Evolutionary conservation across 2,888 invertebrate genomes (phyloP).

Genomic region (Dendrolimus pini): DNA sequence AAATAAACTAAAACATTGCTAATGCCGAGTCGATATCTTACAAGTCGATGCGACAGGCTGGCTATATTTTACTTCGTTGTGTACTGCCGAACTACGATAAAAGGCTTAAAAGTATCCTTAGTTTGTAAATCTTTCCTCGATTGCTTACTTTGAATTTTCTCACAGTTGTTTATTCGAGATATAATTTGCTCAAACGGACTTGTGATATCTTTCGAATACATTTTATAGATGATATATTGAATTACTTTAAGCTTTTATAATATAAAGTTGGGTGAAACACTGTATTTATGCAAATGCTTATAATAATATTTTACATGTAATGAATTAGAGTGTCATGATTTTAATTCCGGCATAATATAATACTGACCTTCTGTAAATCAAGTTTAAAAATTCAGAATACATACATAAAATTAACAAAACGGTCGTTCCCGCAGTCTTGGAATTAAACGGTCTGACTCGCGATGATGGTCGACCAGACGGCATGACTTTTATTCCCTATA

Average conservation of each 20-base stretch:
- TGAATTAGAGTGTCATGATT: too few species aligned
- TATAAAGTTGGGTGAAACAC: too few species aligned
- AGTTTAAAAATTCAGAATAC: not conserved
- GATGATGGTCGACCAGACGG: too few species aligned
- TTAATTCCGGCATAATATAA: too few species aligned
- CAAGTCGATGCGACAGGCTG: conserved; percentile 27
- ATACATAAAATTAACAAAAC: too few species aligned
- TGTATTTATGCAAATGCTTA: too few species aligned
- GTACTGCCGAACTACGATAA: conserved; percentile 46
- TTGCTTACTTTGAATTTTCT: conserved; percentile 4
- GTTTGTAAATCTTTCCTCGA: conserved; percentile 28
- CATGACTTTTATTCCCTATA: too few species aligned
- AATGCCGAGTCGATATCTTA: conserved; percentile 18
- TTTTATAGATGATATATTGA: too few species aligned
- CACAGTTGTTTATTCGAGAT: not conserved
- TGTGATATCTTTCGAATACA: not conserved
- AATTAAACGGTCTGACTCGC: too few species aligned
- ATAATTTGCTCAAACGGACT: not conserved
- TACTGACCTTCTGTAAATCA: not conserved
- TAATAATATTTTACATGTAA: too few species aligned
- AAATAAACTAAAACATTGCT: conserved; percentile 1
- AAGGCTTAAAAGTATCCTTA: conserved; percentile 41
- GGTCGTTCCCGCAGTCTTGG: too few species aligned
- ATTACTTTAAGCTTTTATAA: too few species aligned
- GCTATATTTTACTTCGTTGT: conserved; percentile 34